Evolutionary conservation across 2,113 vertebrate species (phyloP).

Genomic region (Tupaia tana): DNA sequence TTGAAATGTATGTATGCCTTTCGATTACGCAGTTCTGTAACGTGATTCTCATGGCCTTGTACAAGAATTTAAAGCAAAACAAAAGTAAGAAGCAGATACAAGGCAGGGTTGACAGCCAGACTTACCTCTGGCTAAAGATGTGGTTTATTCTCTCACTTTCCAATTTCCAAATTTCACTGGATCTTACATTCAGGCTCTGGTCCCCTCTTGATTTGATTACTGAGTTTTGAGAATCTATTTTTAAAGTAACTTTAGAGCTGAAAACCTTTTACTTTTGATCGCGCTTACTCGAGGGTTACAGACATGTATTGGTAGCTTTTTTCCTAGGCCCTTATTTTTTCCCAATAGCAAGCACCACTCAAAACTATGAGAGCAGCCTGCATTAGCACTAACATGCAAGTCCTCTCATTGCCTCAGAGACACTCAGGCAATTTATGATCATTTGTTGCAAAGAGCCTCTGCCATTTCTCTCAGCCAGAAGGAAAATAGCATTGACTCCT

Average conservation of each 20-base stretch:
- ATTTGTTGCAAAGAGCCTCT: conserved; percentile 78
- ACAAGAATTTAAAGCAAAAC: background rate
- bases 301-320: conserved; percentile 57
- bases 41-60: background rate
- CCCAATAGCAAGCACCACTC: conserved; percentile 41
- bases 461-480: conserved; percentile 75
- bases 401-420: conserved; percentile 72
- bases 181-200: conserved; percentile 38
- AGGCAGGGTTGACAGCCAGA: background rate
- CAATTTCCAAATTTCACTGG: conserved; percentile 16
- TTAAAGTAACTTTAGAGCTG: conserved; percentile 48
- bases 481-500: conserved; percentile 77
- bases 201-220: conserved; percentile 64
- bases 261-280: conserved; percentile 61
- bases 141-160: conserved; percentile 54
- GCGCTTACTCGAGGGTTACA: conserved; percentile 5
- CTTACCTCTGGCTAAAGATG: background rate
- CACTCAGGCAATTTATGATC: conserved; percentile 78
- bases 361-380: conserved; percentile 66
- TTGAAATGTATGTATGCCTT: conserved; percentile 7
- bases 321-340: conserved; percentile 61
- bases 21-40: background rate
- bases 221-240: conserved; percentile 53
- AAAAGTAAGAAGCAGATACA: background rate
- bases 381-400: conserved; percentile 73